A percentile compares a stretch with the other conserved stretches of the same genome.
These are phyloP conservation scores for Tenualosa thibaudeaui DNA, from an alignment of 2,797 vertebrate genomes.

Conservation along the genomic window DNA sequence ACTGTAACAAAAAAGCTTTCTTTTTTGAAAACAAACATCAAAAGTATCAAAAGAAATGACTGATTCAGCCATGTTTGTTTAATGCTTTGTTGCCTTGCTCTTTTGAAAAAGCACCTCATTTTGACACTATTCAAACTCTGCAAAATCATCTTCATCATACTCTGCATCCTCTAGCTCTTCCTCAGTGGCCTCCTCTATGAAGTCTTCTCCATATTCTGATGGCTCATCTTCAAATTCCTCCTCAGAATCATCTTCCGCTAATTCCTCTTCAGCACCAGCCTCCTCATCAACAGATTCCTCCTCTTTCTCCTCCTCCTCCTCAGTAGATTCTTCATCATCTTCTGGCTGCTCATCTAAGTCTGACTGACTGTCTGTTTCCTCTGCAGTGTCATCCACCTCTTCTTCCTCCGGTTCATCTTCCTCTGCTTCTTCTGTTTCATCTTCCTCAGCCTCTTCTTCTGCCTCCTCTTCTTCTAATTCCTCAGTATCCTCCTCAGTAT, in stretches of 20 bases:
- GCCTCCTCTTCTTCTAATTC: neutral
- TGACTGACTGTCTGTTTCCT: neutral
- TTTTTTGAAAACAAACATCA: neutral
- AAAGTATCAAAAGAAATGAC: constrained; percentile 20
- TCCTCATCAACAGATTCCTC: neutral
- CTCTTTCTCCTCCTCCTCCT: neutral
- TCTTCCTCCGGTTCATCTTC: neutral
- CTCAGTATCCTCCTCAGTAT: neutral
- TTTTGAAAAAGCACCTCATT: neutral
- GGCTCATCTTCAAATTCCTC: neutral
- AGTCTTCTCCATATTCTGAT: neutral
- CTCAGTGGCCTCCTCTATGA: neutral
- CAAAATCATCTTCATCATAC: constrained; percentile 8
- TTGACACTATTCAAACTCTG: constrained; percentile 18
- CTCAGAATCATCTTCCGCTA: neutral
- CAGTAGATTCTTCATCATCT: constrained; percentile 31
- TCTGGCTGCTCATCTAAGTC: neutral
- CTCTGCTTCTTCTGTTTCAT: neutral
- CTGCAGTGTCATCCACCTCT: neutral
- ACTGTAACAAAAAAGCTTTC: neutral
- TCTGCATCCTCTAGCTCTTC: neutral
- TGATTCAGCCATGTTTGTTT: constrained; percentile 21
- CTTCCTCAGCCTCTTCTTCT: constrained; percentile 20
- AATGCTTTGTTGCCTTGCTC: neutral
- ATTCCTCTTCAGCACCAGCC: neutral